Evolutionary conservation across 1,140 invertebrate species (phyloP).

Genomic region (Neodiprion lecontei): DNA sequence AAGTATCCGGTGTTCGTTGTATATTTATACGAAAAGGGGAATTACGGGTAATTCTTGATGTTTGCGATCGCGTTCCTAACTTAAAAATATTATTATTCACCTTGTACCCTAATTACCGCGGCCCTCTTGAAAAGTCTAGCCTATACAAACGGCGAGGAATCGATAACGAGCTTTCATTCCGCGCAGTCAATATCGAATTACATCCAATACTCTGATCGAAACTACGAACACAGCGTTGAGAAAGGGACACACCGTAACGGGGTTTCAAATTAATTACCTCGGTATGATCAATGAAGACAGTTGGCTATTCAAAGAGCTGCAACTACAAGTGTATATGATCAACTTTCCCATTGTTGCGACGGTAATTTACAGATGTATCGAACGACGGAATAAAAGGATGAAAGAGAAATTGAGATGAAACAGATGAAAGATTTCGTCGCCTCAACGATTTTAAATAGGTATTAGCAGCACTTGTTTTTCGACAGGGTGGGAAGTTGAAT

Average conservation of each 20-base stretch:
- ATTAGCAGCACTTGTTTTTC: too few relatives aligned
- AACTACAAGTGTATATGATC: too few relatives aligned
- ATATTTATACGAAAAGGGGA: not conserved
- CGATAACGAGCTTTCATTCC: not conserved
- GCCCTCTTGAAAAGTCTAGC: not conserved
- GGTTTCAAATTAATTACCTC: not conserved
- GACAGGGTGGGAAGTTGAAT: not conserved
- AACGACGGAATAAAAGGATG: too few relatives aligned
- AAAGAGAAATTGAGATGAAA: too few relatives aligned
- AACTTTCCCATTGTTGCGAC: too few relatives aligned
- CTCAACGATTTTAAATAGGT: not conserved
- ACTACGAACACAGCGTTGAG: too few relatives aligned
- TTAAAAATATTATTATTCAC: not conserved
- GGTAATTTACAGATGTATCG: too few relatives aligned
- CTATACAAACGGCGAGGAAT: not conserved
- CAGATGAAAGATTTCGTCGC: not conserved
- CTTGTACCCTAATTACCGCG: not conserved
- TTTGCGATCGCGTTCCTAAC: not conserved
- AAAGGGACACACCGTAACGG: not conserved
- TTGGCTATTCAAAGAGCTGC: too few relatives aligned
- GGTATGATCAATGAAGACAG: too few relatives aligned
- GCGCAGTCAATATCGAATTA: not conserved
- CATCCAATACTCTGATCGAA: not conserved
- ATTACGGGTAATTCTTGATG: not conserved
- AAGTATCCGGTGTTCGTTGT: not conserved